Evolutionary conservation across 1,140 invertebrate species (phyloP), one percentile per base, ranked within the genome.

Genomic region (Idris sp.): DNA sequence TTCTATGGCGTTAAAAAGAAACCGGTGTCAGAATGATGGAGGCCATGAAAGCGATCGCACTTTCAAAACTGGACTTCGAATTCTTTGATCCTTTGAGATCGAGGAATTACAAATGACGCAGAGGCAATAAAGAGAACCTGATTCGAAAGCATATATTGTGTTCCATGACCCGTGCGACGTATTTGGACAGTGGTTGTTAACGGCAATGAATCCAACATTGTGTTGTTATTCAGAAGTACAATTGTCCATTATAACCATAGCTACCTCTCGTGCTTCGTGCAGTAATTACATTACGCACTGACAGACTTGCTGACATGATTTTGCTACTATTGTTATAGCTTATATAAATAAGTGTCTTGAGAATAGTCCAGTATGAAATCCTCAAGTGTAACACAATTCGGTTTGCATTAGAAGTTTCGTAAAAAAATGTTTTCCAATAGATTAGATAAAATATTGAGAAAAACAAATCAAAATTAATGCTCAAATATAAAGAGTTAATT

Each of bases 121-220:
- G 64, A 43, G 56, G 76, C 44, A 80, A 78, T 79, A 82, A 82
- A 82, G 81, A 81, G 81, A 81, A 82, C 79, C 80, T 83, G 82
- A 81, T 81, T 81, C 76, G 79, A 74, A 78, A 79, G 80, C 76
- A 46, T 31, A 51, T 54, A 82, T 83, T 83, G 82, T 84, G 68
- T 48, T 44, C 74, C 71, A 74, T 82, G 80, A 78, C 68, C 76
- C 76, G 74, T 69, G 69, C 75, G 79, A 81, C 80, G 77, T 83
- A 83, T 83, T 83, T 83, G 81, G 82, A 82, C 82, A 83, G 81
- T 82, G 71, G 81, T 83, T 83, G 81, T 83, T 83, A 83, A 83
- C 81, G 79, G 78, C 82, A 83, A 81, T 83, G 82, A 83, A 83
- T 81, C 80, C 79, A 76, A 74, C 79, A 83, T 83, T 83, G 82